Evolutionary conservation across 2,113 vertebrate species (phyloP), one percentile per base, ranked within the genome.

Genomic region (human): DNA sequence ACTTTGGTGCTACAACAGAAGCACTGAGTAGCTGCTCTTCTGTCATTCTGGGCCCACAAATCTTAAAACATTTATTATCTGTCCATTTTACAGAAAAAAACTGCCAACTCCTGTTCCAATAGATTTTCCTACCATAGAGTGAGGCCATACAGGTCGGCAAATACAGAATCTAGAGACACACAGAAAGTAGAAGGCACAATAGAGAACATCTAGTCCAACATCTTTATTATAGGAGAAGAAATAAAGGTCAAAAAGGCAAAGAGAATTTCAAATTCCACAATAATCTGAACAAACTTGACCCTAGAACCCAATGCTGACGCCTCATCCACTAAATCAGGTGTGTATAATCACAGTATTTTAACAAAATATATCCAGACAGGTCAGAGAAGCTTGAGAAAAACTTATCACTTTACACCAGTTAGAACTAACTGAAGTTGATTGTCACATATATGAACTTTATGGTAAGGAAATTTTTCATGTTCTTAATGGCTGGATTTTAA

Each of bases 161-260:
- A 81, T 38, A 89, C 20, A 80, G 82, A 83, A 43, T 55, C 61
- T 45, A 78, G 64, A 91, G 64, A 55, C 13, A 30, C 35, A 86
- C n/a, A 66, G 45, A 48, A 96, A 35, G 52, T 14, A 72, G 78
- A 84, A 94, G 55, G 32, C 30, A 57, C 6, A 64, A 88, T 18
- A 73, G 59, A 72, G 23, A 83, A 82, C 23, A 52, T 32, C 70
- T 40, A 52, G 20, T 59, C 88, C 75, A 66, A 52, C 6, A 52
- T 17, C 48, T 85, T 82, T 59, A 59, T 8, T 79, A 16, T 11
- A 45, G n/a, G 64, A 40, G 61, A 89, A 93, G 68, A 87, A 50
- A 93, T 17, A 50, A 66, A 68, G 32, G 38, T 86, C 35, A 4
- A 45, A 86, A 89, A 95, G n/a, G 32, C 78, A 97, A 83, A 91